Percentiles rank a stretch among this genome's conserved stretches.
Evolutionary conservation across 2,888 invertebrate species (phyloP).

Genomic region (Drosophila phalerata): DNA sequence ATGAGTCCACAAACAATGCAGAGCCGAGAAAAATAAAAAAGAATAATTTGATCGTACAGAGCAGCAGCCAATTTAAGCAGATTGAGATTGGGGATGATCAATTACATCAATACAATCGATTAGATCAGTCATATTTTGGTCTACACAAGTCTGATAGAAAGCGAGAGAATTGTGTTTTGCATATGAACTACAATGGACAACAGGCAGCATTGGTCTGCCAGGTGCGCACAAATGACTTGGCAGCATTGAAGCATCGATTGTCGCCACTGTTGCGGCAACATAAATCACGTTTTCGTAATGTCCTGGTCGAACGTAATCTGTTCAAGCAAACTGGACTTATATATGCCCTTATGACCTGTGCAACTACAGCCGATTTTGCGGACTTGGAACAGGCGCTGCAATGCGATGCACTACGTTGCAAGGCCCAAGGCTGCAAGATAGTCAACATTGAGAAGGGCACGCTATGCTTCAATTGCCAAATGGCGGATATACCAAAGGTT

Average conservation of each 20-base stretch:
- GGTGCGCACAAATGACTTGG: constrained; percentile 53
- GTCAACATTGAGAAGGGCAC: constrained; percentile 47
- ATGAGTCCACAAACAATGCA: not conserved
- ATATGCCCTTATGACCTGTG: constrained; percentile 48
- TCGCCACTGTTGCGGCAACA: constrained; percentile 38
- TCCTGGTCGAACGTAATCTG: constrained; percentile 29
- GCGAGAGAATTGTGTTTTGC: constrained; percentile 28
- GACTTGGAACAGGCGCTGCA: constrained; percentile 46
- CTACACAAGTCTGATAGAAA: not conserved
- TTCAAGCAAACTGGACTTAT: constrained; percentile 62
- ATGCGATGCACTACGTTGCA: constrained; percentile 54
- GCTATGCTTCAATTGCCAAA: constrained; percentile 64
- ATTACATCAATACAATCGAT: not conserved
- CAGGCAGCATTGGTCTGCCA: constrained; percentile 47
- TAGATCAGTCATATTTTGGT: not conserved
- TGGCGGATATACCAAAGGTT: constrained; percentile 46
- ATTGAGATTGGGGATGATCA: not conserved
- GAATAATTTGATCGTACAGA: not conserved
- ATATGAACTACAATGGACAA: constrained; percentile 50
- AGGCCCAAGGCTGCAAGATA: constrained; percentile 53
- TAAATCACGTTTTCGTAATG: constrained; percentile 51
- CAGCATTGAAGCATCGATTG: constrained; percentile 47
- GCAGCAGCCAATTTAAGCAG: not conserved
- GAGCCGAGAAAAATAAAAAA: not conserved
- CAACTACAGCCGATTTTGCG: constrained; percentile 22